Base-by-base conservation (phyloP, 1,140 invertebrate species). In the Meloidogyne floridensis region DNA sequence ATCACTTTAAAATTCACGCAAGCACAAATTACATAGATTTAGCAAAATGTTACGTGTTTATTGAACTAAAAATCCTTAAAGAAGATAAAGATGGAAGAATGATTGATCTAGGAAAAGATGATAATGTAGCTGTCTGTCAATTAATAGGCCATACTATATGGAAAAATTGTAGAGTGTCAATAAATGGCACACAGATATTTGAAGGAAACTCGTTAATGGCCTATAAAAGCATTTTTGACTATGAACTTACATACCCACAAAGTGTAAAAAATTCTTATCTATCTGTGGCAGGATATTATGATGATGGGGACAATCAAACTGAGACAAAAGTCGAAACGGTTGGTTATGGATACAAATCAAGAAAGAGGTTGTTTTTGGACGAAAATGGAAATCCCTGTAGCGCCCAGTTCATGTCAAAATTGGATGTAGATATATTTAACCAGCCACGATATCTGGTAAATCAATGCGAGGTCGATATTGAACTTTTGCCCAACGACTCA, bases 221-320 rank as follows among this genome's bases (percentile, higher is more conserved):
- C n/a, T n/a, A n/a, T n/a, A n/a, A n/a, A n/a, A n/a, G n/a, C n/a
- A n/a, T n/a, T n/a, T n/a, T n/a, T n/a, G n/a, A n/a, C n/a, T n/a
- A n/a, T n/a, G n/a, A n/a, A n/a, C n/a, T n/a, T n/a, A n/a, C n/a
- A n/a, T n/a, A n/a, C n/a, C n/a, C n/a, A n/a, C 42, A 78, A 3
- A 32, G n/a, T 7, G 77, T 78, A 18, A 78, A 78, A 76, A 47
- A 72, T 15, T 78, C 77, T 8, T 78, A 78, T 42, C 77, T 78
- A n/a, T 69, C 56, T 18, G 9, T 54, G 1, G 56, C 77, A 56
- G 77, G 77, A n/a, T 78, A 78, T 18, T 65, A 65, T 72, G n/a
- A 8, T 5, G 77, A 78, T 43, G 56, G 51, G 1, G 9, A 78
- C 10, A 18, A n/a, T n/a, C 0, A n/a, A 78, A 0, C 5, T 69